These are phyloP conservation scores for Auanema freiburgensis DNA, from an alignment of 2,888 invertebrate species.

Conservation along the genomic window DNA sequence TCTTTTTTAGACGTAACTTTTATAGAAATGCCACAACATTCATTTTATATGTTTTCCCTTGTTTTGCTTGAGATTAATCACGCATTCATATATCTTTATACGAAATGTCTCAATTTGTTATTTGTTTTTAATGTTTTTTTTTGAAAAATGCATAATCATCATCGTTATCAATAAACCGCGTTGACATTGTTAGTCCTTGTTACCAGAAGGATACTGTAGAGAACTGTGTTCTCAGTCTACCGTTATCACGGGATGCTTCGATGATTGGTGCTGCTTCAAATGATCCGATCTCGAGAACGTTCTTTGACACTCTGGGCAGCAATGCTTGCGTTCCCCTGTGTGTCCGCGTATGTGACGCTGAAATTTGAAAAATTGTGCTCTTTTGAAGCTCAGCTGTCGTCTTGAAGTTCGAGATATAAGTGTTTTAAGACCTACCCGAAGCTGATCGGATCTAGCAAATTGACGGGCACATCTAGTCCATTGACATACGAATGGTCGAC, in stretches of 20 bases:
- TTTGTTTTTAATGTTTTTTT: too few species aligned
- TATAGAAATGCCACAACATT: too few species aligned
- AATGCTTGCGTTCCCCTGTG: conserved; percentile 28
- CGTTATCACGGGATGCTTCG: conserved; percentile 24
- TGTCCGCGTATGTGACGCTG: conserved; percentile 32
- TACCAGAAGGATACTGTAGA: neutral
- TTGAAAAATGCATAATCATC: too few species aligned
- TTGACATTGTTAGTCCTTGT: too few species aligned
- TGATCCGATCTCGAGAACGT: conserved; percentile 39
- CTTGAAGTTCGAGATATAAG: neutral
- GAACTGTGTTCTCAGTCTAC: conserved; percentile 17
- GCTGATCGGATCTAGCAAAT: conserved; percentile 40
- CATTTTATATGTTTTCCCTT: too few species aligned
- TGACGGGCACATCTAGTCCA: conserved; percentile 25
- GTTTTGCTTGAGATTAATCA: too few species aligned
- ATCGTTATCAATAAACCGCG: too few species aligned
- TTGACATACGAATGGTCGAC: conserved; percentile 30
- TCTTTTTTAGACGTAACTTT: too few species aligned
- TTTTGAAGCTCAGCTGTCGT: conserved; percentile 2
- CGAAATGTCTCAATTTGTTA: too few species aligned
- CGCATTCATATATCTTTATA: too few species aligned
- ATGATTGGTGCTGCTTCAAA: conserved; percentile 32
- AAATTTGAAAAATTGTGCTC: neutral
- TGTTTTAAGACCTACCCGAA: conserved; percentile 17
- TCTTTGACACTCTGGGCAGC: conserved; percentile 23